A percentile compares a stretch with the other conserved stretches of the same genome.
Evolutionary conservation across 1,140 invertebrate genomes (phyloP).

Genomic region (Bathynomus jamesi): DNA sequence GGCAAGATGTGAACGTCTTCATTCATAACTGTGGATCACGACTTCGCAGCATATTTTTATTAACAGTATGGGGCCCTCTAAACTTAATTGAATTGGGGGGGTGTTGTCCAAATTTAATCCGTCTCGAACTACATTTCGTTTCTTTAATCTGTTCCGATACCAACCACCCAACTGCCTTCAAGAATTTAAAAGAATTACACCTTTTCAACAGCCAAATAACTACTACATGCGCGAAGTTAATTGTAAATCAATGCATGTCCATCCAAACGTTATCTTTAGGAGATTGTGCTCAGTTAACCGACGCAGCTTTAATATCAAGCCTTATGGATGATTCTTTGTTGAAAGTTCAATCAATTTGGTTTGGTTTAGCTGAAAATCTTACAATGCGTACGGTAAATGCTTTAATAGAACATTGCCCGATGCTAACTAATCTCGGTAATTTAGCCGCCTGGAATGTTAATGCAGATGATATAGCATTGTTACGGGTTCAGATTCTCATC

Average conservation of each 20-base stretch:
- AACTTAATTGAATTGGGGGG: not conserved
- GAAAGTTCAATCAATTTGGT: constrained; percentile 5
- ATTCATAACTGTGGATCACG: not conserved
- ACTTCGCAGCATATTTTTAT: constrained; percentile 9
- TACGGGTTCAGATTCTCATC: constrained; percentile 8
- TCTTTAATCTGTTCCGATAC: not conserved
- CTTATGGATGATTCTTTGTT: not conserved
- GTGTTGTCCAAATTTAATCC: constrained; percentile 11
- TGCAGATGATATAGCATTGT: constrained; percentile 7
- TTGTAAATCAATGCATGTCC: not conserved
- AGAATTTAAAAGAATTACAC: constrained; percentile 8
- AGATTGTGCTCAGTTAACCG: constrained; percentile 14
- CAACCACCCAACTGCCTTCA: not conserved
- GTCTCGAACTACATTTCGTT: constrained; percentile 11
- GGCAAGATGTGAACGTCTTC: constrained; percentile 9
- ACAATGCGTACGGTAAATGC: not conserved
- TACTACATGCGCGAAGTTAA: not conserved
- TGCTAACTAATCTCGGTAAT: constrained; percentile 1
- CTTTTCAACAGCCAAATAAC: not conserved
- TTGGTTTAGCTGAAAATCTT: constrained; percentile 10
- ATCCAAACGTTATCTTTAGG: constrained; percentile 8
- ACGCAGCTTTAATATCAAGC: constrained; percentile 5
- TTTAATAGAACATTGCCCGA: constrained; percentile 1
- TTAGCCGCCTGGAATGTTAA: constrained; percentile 4
- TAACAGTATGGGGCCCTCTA: constrained; percentile 12